A percentile compares a stretch with the other conserved stretches of the same genome.
These are phyloP conservation scores for Hirundo rustica DNA, from an alignment of 2,797 vertebrate genomes.

Conservation along the genomic window DNA sequence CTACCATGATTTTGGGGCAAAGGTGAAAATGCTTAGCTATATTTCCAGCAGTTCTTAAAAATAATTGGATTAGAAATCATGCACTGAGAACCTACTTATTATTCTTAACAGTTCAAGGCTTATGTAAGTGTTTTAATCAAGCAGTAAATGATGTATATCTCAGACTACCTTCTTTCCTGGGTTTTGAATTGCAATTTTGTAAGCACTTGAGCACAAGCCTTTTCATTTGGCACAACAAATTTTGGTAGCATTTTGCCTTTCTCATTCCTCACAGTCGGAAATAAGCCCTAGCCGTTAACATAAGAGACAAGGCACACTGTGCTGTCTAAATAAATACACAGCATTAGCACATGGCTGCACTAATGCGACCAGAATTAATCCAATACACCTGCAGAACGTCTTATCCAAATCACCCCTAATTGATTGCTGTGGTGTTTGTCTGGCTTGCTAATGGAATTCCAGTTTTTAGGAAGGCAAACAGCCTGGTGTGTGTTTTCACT, in stretches of 20 bases:
- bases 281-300: neutral
- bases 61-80: conserved; percentile 64
- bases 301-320: neutral
- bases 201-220: conserved; percentile 4
- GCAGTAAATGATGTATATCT: conserved; percentile 47
- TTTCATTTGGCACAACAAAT: conserved; percentile 45
- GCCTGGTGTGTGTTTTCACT: conserved; percentile 5
- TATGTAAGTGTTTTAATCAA: conserved; percentile 63
- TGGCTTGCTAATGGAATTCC: conserved; percentile 3
- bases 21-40: conserved; percentile 24
- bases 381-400: conserved; percentile 27
- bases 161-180: neutral
- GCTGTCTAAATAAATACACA: conserved; percentile 30
- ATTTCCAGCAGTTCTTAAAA: conserved; percentile 50
- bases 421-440: conserved; percentile 33
- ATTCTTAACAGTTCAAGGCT: conserved; percentile 48
- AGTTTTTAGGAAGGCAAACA: neutral
- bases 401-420: conserved; percentile 41
- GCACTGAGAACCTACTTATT: conserved; percentile 36
- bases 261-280: neutral
- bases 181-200: conserved; percentile 13
- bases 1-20: conserved; percentile 9
- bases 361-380: conserved; percentile 51
- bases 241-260: conserved; percentile 28
- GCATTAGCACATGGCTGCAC: conserved; percentile 30